Base-by-base conservation (phyloP, 2,888 invertebrate species). In the Drosophila kuntzei region DNA sequence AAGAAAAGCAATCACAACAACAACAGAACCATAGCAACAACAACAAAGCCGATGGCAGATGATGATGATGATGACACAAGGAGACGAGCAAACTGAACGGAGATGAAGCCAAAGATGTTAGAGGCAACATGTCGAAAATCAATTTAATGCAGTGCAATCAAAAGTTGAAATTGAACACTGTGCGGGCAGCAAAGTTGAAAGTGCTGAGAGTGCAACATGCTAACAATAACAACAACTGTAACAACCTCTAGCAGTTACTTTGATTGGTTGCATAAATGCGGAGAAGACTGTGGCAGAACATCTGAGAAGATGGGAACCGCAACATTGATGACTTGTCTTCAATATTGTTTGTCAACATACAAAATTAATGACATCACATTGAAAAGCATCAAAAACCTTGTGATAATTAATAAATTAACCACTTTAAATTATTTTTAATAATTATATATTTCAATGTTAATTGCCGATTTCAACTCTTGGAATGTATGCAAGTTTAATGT, bases 131-230 rank as follows among this genome's bases (percentile, higher is more conserved):
- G 75, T 80, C 71, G 78, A 80, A 83, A 88, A 82, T 88, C 83
- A 88, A 83, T 83, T 88, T 86, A 86, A 83, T 83, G 83, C 83
- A 83, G 71, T 86, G 86, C 83, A 83, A 88, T 83, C 83, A 88
- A 88, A 88, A 80, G 65, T 77, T 78, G 54, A 72, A 80, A 83
- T 77, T 80, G 86, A 80, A 70, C 69, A 79, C 55, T 47, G 67
- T 74, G 77, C 63, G 60, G 59, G 58, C 51, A 73, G 41, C 70
- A 54, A 36, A 80, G 71, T 71, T 74, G 66, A 83, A 80, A 83
- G 60, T 71, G 69, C 62, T 69, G 39, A 54, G 58, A 61, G 62
- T 60, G 47, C 62, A 69, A 43, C 55, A 22, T n/a, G 41, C n/a
- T n/a, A n/a, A n/a, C 54, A 43, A 58, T 51, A 63, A 37, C 49